Percentiles rank a stretch among this genome's conserved stretches.
Evolutionary conservation across 2,113 vertebrate species (phyloP).

Genomic region (Urocitellus parryii): DNA sequence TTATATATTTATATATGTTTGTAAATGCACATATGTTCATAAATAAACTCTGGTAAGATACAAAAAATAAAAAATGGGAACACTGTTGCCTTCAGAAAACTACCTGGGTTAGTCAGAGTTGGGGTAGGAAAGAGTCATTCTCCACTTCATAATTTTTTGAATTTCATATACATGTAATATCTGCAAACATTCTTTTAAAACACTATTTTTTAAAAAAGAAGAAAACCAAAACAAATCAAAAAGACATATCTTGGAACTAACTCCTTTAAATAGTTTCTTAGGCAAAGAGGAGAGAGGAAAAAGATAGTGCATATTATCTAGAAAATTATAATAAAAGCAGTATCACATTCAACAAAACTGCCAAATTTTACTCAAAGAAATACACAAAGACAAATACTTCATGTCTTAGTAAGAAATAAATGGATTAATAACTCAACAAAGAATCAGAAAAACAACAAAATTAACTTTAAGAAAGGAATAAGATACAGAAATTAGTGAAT

Average conservation of each 20-base stretch:
- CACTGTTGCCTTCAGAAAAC: background rate
- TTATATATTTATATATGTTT: background rate
- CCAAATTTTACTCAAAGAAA: background rate
- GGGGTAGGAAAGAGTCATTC: background rate
- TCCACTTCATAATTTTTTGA: background rate
- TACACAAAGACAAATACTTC: background rate
- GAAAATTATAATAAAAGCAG: background rate
- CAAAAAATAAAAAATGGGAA: background rate
- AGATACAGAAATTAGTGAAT: background rate
- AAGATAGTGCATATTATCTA: background rate
- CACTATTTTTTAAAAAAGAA: background rate
- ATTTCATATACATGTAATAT: too few relatives aligned
- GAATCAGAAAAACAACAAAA: background rate
- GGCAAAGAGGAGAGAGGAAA: background rate
- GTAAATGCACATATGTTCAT: background rate
- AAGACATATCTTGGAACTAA: background rate
- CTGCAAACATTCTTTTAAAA: background rate
- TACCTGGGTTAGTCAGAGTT: background rate
- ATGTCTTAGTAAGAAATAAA: background rate
- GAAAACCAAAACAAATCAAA: background rate
- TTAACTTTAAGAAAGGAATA: background rate
- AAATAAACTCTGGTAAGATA: background rate
- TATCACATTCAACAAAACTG: background rate
- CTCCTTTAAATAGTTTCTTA: background rate
- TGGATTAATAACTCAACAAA: background rate